Evolutionary conservation across 2,113 vertebrate genomes (phyloP), one percentile per base, ranked within the genome.

Genomic region (Oryzias woworae): DNA sequence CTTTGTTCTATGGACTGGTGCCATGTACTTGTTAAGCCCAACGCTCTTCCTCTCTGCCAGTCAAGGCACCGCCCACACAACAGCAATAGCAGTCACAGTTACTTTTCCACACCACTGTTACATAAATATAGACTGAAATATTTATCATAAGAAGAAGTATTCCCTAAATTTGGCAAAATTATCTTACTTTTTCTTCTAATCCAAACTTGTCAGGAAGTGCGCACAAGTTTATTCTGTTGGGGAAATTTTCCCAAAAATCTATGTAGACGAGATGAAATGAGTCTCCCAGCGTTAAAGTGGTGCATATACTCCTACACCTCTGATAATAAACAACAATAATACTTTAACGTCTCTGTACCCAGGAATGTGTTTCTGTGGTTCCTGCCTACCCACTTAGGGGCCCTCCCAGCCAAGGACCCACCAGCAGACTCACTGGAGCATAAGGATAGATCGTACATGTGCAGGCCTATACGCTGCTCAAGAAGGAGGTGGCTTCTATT

Each of bases 1-100:
- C 69, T 65, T 67, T 75, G 69, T 75, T 76, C 85, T 55, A 62
- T 60, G 66, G 78, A 69, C 74, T 80, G 80, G 81, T 87, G 80
- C 71, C 85, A 76, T 78, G 78, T 80, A 83, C 86, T 83, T 84
- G 86, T 80, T 89, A 90, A 89, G 81, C 82, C 84, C 62, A 67
- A 77, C 78, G 51, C 69, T 81, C 74, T 75, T 80, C 70, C 87
- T 68, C 60, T 74, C 85, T 85, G 81, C 84, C 88, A 80, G 71
- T 88, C 81, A 86, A 71, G 78, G 42, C 75, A 48, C 62, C 51
- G 63, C 73, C 78, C 66, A 47, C 74, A 69, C 82, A 69, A 52
- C 63, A 67, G 55, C 73, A 57, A 66, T 24, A 77, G 36, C 36
- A 36, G 31, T 36, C 31, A 36, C 31, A 36, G 36, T 36, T 36